Evolutionary conservation across 1,140 invertebrate species (phyloP), one percentile per base, ranked within the genome.

Genomic region (Aradophagus sp.): DNA sequence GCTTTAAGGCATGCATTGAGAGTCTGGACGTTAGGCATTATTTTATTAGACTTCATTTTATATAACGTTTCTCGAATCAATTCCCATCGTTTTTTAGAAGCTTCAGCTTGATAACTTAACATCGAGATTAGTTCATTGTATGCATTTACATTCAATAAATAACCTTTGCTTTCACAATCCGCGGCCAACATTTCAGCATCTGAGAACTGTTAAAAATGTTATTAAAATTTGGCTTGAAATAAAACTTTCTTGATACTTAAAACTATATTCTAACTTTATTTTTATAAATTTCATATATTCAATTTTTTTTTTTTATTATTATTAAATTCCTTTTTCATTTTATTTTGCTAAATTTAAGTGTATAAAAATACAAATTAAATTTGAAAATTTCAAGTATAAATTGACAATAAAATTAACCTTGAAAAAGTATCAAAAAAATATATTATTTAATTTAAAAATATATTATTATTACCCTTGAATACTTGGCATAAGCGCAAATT

Each of bases 51-150:
- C 1, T 84, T 82, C 89, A 95, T 94, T 72, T 86, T 77, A 15
- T 66, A 39, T 16, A 95, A 77, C 14, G 92, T 47, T 12, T 89
- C 83, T 73, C 84, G 77, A 5, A 93, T 77, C 2, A n/a, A 11
- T 15, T 35, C 29, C 44, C 19, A 35, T 16, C 34, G 12, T 90
- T 74, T 2, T 39, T 3, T 23, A 0, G n/a, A 5, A 15, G n/a
- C n/a, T 59, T 20, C 10, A 1, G 10, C 7, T 4, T 1, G 15
- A 31, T 8, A 23, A 89, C 87, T 35, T 86, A 83, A 0, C 41
- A 88, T 84, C 13, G 73, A 76, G n/a, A 96, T 88, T 1, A 96
- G 73, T 3, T 86, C 73, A 85, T 96, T 96, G 58, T 90, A 96
- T 0, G 90, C 89, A 69, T 87, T 86, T 0, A 88, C 80, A 61